Percentiles rank a stretch among this genome's conserved stretches.
These are phyloP conservation scores for Thymelicus acteon DNA, from an alignment of 2,888 invertebrate species.

Conservation along the genomic window DNA sequence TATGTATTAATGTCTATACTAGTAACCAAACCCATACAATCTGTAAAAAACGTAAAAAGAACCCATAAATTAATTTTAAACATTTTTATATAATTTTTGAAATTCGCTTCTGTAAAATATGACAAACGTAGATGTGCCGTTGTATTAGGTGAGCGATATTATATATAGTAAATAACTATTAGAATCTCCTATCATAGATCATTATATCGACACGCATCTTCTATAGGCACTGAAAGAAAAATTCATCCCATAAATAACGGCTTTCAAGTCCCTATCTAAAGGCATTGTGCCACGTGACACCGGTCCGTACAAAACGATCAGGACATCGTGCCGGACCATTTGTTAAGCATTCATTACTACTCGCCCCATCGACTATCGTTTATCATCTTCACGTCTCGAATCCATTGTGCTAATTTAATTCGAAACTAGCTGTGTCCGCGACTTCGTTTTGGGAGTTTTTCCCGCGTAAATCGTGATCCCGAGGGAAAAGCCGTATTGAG, in stretches of 20 bases:
- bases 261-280: slow-evolving; percentile 22
- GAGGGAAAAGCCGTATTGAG: too few relatives aligned
- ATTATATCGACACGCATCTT: background rate
- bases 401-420: slow-evolving; percentile 4
- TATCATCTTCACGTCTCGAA: slow-evolving; percentile 21
- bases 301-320: slow-evolving; percentile 66
- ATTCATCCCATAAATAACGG: slow-evolving; percentile 11
- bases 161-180: background rate
- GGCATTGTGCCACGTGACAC: slow-evolving; percentile 64
- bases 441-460: too few relatives aligned
- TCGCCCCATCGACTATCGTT: slow-evolving; percentile 27
- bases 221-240: slow-evolving; percentile 2
- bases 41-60: too few relatives aligned
- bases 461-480: too few relatives aligned
- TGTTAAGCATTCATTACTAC: slow-evolving; percentile 45
- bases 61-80: too few relatives aligned
- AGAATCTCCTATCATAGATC: background rate
- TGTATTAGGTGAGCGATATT: too few relatives aligned
- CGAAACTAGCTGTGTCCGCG: background rate
- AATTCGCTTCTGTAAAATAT: too few relatives aligned
- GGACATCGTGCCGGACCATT: slow-evolving; percentile 52
- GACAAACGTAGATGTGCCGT: too few relatives aligned
- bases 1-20: too few relatives aligned
- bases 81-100: too few relatives aligned
- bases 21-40: too few relatives aligned